phyloP scores from a whole-genome alignment of 2,797 vertebrate species.

The Iguana delicatissima region DNA sequence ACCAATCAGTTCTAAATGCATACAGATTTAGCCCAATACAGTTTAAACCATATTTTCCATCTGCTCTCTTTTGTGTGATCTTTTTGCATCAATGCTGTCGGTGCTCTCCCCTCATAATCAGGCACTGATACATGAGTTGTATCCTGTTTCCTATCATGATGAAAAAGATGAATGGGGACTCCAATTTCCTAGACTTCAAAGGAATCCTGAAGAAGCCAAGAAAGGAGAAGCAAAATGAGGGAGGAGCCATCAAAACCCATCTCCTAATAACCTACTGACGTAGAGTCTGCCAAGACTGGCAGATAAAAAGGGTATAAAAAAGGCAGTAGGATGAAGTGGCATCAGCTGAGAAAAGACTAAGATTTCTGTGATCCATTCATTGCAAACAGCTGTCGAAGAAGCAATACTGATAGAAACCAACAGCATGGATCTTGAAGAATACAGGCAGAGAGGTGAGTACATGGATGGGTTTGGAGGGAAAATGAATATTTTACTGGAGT shows the following conservation, averaged over 20 bases:
- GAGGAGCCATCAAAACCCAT: constrained; percentile 66
- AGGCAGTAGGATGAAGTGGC: constrained; percentile 50
- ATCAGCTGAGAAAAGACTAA: constrained; percentile 38
- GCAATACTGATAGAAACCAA: constrained; percentile 1
- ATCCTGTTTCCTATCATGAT: not conserved
- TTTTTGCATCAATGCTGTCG: not conserved
- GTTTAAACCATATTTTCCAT: not conserved
- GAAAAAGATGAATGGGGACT: not conserved
- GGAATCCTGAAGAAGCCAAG: constrained; percentile 50
- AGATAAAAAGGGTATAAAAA: constrained; percentile 77
- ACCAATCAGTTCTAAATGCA: not conserved
- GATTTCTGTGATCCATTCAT: constrained; percentile 22
- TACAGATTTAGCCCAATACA: not conserved
- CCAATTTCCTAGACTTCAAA: constrained; percentile 73
- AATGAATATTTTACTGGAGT: not conserved
- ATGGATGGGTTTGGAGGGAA: not conserved
- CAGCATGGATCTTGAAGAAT: constrained; percentile 79
- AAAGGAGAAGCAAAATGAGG: constrained; percentile 48
- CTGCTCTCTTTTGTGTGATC: not conserved
- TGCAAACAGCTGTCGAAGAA: constrained; percentile 3
- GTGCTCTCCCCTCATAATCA: not conserved
- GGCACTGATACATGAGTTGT: not conserved
- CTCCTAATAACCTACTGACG: constrained; percentile 69
- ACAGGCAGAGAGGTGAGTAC: constrained; percentile 82
- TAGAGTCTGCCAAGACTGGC: constrained; percentile 61